phyloP scores from a whole-genome alignment of 2,888 invertebrate genomes.

The Hermaeophaga mercurialis region DNA sequence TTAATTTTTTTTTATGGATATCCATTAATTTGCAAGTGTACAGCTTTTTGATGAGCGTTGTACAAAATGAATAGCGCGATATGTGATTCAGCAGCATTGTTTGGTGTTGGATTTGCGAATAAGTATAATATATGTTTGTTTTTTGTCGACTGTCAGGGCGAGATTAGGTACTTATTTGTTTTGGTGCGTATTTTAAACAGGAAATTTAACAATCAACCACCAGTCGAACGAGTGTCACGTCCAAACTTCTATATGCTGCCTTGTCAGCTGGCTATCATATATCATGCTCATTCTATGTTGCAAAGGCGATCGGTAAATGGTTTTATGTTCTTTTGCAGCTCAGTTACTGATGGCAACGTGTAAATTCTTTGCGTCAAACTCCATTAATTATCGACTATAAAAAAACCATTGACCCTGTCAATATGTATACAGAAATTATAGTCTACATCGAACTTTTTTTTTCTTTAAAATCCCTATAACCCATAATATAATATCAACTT shows the following conservation, averaged over 20 bases:
- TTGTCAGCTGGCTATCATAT: background rate
- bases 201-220: background rate
- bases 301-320: background rate
- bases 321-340: background rate
- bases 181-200: constrained; percentile 1
- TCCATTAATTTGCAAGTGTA: background rate
- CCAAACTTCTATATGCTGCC: background rate
- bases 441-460: too few species aligned
- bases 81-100: background rate
- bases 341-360: background rate
- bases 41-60: background rate
- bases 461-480: too few species aligned
- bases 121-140: background rate
- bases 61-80: background rate
- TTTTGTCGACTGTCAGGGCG: background rate
- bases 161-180: background rate
- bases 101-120: background rate
- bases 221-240: background rate
- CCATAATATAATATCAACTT: too few species aligned
- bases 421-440: background rate
- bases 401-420: background rate
- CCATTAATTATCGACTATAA: background rate
- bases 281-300: background rate
- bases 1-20: background rate
- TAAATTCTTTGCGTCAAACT: background rate